These are phyloP conservation scores for Mamestra brassicae DNA, from an alignment of 2,888 invertebrate species.

Conservation along the genomic window DNA sequence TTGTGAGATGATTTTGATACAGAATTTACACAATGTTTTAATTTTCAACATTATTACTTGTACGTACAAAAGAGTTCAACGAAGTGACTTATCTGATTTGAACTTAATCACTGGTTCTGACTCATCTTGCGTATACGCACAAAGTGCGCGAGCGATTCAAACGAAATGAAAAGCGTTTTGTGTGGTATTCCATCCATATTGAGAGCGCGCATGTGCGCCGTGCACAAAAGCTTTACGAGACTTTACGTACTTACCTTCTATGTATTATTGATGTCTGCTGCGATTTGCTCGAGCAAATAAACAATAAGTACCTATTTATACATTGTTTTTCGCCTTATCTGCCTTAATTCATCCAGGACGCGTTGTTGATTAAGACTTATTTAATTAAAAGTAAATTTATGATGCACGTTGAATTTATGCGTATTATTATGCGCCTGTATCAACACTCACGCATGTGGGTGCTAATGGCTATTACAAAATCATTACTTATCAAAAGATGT, in stretches of 20 bases:
- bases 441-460: constrained; percentile 35
- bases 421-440: constrained; percentile 13
- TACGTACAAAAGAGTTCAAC: constrained; percentile 25
- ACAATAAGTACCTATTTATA: constrained; percentile 40
- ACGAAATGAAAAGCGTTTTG: constrained; percentile 90
- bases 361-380: background rate
- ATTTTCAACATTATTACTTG: background rate
- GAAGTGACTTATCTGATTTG: constrained; percentile 50
- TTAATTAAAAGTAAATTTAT: constrained; percentile 8
- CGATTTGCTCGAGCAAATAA: constrained; percentile 69
- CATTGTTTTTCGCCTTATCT: constrained; percentile 42
- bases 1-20: too few relatives aligned
- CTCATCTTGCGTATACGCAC: constrained; percentile 79
- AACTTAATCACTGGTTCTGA: constrained; percentile 62
- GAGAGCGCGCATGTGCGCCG: constrained; percentile 86
- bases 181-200: constrained; percentile 81
- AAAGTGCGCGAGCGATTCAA: constrained; percentile 83
- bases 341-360: constrained; percentile 19
- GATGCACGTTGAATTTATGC: constrained; percentile 7
- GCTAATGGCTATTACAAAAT: constrained; percentile 51
- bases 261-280: constrained; percentile 81
- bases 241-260: constrained; percentile 80
- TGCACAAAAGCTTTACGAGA: constrained; percentile 81
- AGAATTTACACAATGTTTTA: too few relatives aligned
- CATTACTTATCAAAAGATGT: constrained; percentile 43